phyloP scores from a whole-genome alignment of 2,113 vertebrate species.

The Arizona elegans region DNA sequence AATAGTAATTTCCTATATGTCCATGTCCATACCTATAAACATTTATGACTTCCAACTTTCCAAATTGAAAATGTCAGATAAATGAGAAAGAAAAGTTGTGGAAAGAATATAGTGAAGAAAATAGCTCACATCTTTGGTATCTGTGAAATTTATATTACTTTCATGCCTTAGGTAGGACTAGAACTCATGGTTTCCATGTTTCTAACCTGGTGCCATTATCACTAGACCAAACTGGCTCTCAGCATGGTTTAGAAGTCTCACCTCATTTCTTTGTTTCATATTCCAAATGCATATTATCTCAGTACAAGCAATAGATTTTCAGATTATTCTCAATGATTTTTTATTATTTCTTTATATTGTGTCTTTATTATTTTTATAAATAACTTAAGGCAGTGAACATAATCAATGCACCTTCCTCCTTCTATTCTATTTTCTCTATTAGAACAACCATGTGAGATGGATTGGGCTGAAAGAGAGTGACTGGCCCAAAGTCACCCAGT shows the following conservation, averaged over 20 bases:
- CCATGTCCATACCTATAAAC: neutral
- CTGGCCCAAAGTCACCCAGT: neutral
- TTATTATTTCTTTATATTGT: neutral
- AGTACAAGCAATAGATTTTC: neutral
- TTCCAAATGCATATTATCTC: neutral
- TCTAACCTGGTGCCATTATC: neutral
- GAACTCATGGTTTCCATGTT: neutral
- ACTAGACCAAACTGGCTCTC: neutral
- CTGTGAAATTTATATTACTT: too few species aligned
- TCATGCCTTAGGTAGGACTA: too few species aligned
- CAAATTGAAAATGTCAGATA: neutral
- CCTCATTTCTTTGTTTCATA: neutral
- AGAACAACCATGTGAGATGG: neutral
- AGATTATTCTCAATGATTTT: neutral
- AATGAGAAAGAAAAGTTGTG: neutral
- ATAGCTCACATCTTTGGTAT: too few species aligned
- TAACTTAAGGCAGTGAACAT: neutral
- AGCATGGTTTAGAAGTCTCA: neutral
- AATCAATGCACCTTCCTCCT: neutral
- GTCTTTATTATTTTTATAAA: neutral
- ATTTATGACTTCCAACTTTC: neutral
- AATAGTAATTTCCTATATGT: neutral
- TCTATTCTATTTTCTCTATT: neutral
- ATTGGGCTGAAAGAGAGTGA: neutral
- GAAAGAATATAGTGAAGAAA: too few species aligned